Conservation (phyloP, 2,888 invertebrate genomes). For the Empis stercorea region DNA sequence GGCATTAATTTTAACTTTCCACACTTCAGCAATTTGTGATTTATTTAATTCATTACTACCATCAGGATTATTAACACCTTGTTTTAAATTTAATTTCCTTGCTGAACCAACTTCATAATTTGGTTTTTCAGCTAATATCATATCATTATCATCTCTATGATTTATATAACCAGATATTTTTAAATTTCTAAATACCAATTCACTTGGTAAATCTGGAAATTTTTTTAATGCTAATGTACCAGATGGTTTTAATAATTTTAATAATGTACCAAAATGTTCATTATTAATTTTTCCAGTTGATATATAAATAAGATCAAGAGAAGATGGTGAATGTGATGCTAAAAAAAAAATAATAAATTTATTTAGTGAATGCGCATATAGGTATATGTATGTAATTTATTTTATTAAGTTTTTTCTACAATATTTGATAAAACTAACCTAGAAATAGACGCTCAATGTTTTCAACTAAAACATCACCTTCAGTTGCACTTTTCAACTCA, state of each 20-base stretch:
- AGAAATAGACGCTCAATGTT: constrained; percentile 46
- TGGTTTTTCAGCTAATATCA: constrained; percentile 47
- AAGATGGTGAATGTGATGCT: constrained; percentile 46
- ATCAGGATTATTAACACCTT: constrained; percentile 22
- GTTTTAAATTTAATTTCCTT: constrained; percentile 38
- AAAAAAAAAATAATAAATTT: constrained; percentile 10
- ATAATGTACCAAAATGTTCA: constrained; percentile 41
- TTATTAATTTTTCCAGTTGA: constrained; percentile 22
- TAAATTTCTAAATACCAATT: constrained; percentile 39
- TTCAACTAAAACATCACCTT: constrained; percentile 43
- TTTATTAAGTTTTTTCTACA: too few species aligned
- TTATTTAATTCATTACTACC: constrained; percentile 29
- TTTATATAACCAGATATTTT: constrained; percentile 52
- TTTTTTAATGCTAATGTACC: constrained; percentile 46
- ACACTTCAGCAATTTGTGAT: constrained; percentile 40
- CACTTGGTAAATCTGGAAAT: constrained; percentile 28
- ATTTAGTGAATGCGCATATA: too few species aligned
- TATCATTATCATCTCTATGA: constrained; percentile 20
- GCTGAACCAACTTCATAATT: constrained; percentile 60
- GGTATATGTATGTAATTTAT: too few species aligned
- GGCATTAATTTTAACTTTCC: constrained; percentile 63
- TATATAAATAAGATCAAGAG: constrained; percentile 45
- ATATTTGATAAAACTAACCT: constrained; percentile 41
- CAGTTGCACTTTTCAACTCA: constrained; percentile 38
- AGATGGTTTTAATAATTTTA: constrained; percentile 49